phyloP scores from a whole-genome alignment of 2,113 vertebrate species.

The Casuarius casuarius region DNA sequence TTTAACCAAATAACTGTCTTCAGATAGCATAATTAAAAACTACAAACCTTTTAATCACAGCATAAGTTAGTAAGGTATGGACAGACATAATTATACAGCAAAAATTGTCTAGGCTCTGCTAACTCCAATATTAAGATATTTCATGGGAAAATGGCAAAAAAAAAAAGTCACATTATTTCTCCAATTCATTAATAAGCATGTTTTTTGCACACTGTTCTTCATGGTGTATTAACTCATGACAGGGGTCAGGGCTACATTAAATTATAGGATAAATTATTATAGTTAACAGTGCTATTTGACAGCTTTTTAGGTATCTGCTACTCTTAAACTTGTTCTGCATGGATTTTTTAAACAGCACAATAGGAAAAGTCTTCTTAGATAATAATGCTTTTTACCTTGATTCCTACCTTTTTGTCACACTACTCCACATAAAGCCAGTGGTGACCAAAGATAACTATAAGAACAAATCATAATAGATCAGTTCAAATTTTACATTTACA shows the following conservation, averaged over 20 bases:
- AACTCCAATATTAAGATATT: slow-evolving; percentile 85
- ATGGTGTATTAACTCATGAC: slow-evolving; percentile 89
- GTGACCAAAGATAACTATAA: background rate
- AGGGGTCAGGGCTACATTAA: slow-evolving; percentile 86
- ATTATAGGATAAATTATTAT: slow-evolving; percentile 86
- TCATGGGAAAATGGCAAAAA: slow-evolving; percentile 82
- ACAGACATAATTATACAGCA: slow-evolving; percentile 73
- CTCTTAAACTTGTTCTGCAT: slow-evolving; percentile 55
- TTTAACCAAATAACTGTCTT: slow-evolving; percentile 51
- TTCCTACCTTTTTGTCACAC: background rate
- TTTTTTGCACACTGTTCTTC: slow-evolving; percentile 83
- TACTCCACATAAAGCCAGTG: background rate
- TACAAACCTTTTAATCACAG: slow-evolving; percentile 71
- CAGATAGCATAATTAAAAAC: slow-evolving; percentile 73
- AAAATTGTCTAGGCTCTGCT: slow-evolving; percentile 74
- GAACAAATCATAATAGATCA: background rate
- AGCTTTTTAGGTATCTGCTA: slow-evolving; percentile 75
- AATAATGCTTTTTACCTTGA: background rate
- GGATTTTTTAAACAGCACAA: slow-evolving; percentile 25
- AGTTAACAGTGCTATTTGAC: slow-evolving; percentile 83
- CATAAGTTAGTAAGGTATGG: slow-evolving; percentile 67
- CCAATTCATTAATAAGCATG: slow-evolving; percentile 84
- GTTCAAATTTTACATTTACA: background rate
- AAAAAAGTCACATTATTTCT: slow-evolving; percentile 81
- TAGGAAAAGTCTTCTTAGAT: background rate